phyloP scores from a whole-genome alignment of 2,888 invertebrate species.

The Desoria tigrina region DNA sequence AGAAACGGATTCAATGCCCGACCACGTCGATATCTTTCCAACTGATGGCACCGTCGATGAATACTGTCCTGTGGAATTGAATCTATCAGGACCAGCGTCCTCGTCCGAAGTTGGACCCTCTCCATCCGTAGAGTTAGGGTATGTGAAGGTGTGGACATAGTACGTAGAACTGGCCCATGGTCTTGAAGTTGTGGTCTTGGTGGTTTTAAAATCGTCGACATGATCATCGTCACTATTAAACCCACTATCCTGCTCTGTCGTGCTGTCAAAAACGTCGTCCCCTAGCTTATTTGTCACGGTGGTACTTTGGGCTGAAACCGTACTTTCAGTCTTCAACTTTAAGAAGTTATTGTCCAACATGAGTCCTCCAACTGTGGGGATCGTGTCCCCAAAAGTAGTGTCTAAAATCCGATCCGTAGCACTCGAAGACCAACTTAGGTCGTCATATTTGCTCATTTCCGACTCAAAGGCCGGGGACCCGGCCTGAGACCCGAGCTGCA shows the following conservation, averaged over 20 bases:
- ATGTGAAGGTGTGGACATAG: constrained; percentile 51
- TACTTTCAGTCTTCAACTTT: background rate
- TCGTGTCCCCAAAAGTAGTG: background rate
- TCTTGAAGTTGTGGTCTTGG: constrained; percentile 34
- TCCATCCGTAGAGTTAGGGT: constrained; percentile 33
- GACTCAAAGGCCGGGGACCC: background rate
- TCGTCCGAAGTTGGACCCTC: too few relatives aligned
- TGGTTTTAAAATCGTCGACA: constrained; percentile 13
- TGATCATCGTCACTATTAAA: constrained; percentile 7
- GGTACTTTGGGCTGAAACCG: background rate
- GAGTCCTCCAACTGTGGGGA: background rate
- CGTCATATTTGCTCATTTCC: background rate
- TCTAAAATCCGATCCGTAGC: background rate
- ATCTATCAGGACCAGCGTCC: constrained; percentile 16
- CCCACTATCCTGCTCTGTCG: constrained; percentile 1
- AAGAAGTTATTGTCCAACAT: background rate
- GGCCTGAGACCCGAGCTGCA: constrained; percentile 45
- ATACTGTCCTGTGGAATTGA: constrained; percentile 14
- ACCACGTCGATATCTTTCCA: constrained; percentile 30
- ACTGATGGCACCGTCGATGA: constrained; percentile 28
- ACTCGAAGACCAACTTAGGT: background rate
- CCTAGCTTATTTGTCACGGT: background rate
- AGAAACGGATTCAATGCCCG: constrained; percentile 28
- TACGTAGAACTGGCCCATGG: constrained; percentile 52
- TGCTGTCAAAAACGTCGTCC: background rate